Evolutionary conservation across 2,113 vertebrate species (phyloP).

Genomic region (Aviceda subcristata): DNA sequence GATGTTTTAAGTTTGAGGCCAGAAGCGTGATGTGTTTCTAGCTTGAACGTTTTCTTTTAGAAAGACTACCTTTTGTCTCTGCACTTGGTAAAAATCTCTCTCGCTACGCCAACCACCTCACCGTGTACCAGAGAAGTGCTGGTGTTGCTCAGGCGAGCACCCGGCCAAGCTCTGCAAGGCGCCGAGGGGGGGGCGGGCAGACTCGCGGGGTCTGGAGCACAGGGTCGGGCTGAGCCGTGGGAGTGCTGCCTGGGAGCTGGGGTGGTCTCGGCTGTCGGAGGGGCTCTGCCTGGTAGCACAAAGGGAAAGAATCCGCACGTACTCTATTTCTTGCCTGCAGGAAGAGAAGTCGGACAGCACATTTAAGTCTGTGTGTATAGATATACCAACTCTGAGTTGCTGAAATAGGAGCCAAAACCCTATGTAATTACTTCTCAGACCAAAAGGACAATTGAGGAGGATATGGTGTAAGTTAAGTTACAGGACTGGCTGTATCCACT

Average conservation of each 20-base stretch:
- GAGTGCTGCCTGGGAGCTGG: not conserved
- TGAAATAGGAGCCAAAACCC: not conserved
- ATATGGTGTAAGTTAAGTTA: not conserved
- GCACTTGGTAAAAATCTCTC: not conserved
- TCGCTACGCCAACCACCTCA: not conserved
- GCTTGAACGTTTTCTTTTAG: not conserved
- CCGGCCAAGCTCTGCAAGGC: not conserved
- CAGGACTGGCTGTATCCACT: not conserved
- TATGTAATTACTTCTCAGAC: not conserved
- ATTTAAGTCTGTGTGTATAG: not conserved
- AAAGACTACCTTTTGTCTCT: not conserved
- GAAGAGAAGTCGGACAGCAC: not conserved
- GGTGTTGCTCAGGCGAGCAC: not conserved
- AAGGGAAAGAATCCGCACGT: not conserved
- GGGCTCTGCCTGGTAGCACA: not conserved
- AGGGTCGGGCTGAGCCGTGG: not conserved
- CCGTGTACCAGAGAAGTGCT: not conserved
- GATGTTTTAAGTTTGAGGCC: not conserved
- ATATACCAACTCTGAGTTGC: not conserved
- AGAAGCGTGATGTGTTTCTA: not conserved
- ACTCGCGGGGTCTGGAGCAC: not conserved
- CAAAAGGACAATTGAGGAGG: not conserved
- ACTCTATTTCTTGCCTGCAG: not conserved
- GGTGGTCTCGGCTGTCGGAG: not conserved
- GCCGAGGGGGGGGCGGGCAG: fast-evolving